phyloP scores from a whole-genome alignment of 2,797 vertebrate species.

The Dipus sagitta region DNA sequence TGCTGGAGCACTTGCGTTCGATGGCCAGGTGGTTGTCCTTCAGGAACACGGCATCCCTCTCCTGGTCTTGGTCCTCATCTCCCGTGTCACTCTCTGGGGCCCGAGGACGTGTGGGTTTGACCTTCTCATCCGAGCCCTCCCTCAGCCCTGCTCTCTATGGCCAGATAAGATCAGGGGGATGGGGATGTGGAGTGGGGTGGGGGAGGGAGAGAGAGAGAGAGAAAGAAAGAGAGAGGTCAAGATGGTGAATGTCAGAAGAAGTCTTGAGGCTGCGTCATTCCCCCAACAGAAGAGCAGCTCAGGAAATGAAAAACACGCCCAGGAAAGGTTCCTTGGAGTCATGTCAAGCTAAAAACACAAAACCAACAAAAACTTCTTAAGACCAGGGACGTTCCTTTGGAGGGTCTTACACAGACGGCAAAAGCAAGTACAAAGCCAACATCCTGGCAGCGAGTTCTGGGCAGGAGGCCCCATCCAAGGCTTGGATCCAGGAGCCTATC shows the following conservation, averaged over 20 bases:
- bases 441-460: slow-evolving; percentile 66
- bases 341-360: slow-evolving; percentile 77
- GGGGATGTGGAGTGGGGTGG: slow-evolving; percentile 36
- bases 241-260: slow-evolving; percentile 78
- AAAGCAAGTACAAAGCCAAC: slow-evolving; percentile 77
- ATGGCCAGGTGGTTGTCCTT: slow-evolving; percentile 97
- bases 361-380: slow-evolving; percentile 79
- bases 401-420: slow-evolving; percentile 61
- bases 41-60: slow-evolving; percentile 92
- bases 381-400: slow-evolving; percentile 60
- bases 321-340: slow-evolving; percentile 78
- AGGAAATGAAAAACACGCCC: slow-evolving; percentile 79
- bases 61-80: slow-evolving; percentile 94
- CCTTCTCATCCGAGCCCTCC: slow-evolving; percentile 90
- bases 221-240: slow-evolving; percentile 68
- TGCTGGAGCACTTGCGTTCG: slow-evolving; percentile 98
- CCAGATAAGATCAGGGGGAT: slow-evolving; percentile 68
- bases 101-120: slow-evolving; percentile 87
- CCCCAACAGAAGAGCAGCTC: slow-evolving; percentile 65
- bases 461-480: slow-evolving; percentile 64
- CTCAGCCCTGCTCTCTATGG: slow-evolving; percentile 88
- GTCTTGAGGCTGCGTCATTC: background rate
- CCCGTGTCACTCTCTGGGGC: slow-evolving; percentile 91
- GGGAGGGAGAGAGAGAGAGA: background rate
- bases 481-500: slow-evolving; percentile 62